Conservation (phyloP, 2,888 invertebrate species). For the Meliscaeva auricollis region DNA sequence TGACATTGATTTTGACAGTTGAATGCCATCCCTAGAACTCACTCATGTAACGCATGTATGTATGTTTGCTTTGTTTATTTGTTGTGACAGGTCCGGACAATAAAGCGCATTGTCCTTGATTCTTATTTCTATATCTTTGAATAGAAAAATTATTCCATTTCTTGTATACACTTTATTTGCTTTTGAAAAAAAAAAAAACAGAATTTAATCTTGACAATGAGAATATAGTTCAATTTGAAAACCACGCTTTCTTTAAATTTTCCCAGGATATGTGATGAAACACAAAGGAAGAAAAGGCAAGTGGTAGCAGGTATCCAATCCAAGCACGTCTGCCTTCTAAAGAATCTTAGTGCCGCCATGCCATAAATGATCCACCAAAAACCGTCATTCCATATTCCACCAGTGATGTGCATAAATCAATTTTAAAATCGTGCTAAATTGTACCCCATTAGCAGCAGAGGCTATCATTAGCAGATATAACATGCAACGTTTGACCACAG, state of each 20-base stretch:
- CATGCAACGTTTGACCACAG: constrained; percentile 62
- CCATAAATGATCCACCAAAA: constrained; percentile 54
- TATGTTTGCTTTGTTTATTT: constrained; percentile 66
- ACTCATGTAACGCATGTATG: background rate
- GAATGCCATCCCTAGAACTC: constrained; percentile 49
- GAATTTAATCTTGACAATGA: constrained; percentile 28
- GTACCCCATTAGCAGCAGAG: constrained; percentile 65
- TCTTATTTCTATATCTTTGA: constrained; percentile 43
- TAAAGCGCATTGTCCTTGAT: constrained; percentile 50
- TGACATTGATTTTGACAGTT: constrained; percentile 73
- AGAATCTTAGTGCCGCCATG: constrained; percentile 8
- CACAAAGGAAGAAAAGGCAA: background rate
- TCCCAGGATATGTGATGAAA: constrained; percentile 49
- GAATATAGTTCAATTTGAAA: constrained; percentile 45
- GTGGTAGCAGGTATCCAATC: constrained; percentile 22
- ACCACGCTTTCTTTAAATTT: constrained; percentile 60
- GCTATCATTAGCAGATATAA: constrained; percentile 68
- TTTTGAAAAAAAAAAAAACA: constrained; percentile 6
- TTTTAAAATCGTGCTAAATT: constrained; percentile 67
- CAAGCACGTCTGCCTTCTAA: background rate
- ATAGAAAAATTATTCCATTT: constrained; percentile 69
- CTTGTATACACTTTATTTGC: constrained; percentile 17
- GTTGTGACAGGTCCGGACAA: constrained; percentile 74
- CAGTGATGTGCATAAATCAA: constrained; percentile 69
- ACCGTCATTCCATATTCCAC: constrained; percentile 14